phyloP scores from a whole-genome alignment of 2,113 vertebrate species.

The Lepus europaeus region DNA sequence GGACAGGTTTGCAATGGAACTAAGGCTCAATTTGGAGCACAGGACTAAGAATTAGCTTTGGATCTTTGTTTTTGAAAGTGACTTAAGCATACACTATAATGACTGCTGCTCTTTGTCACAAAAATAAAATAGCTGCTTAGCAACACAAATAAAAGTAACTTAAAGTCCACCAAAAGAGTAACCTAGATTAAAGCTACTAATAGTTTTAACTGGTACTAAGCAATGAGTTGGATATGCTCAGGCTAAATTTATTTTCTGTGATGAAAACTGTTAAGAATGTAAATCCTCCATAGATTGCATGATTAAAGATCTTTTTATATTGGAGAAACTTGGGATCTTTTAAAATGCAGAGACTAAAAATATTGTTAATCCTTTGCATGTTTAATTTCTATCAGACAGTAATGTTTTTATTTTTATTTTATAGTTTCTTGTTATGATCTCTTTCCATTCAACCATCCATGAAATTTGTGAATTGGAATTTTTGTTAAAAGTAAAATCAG shows the following conservation, averaged over 20 bases:
- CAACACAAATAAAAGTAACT: conserved; percentile 38
- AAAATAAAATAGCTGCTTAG: conserved; percentile 36
- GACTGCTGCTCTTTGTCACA: neutral
- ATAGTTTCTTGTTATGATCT: conserved; percentile 34
- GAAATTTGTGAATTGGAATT: conserved; percentile 38
- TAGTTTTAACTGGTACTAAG: conserved; percentile 70
- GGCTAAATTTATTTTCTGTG: conserved; percentile 74
- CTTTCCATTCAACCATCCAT: conserved; percentile 25
- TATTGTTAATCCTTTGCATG: conserved; percentile 53
- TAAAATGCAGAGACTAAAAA: conserved; percentile 25
- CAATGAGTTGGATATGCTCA: conserved; percentile 76
- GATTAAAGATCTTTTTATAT: conserved; percentile 57
- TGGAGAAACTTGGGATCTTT: conserved; percentile 52
- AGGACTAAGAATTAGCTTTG: conserved; percentile 26
- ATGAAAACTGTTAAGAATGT: conserved; percentile 76
- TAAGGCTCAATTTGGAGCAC: conserved; percentile 1
- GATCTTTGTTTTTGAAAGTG: conserved; percentile 40
- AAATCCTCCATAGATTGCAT: conserved; percentile 78
- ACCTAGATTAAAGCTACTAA: conserved; percentile 68
- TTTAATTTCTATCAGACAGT: conserved; percentile 41
- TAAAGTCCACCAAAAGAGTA: neutral
- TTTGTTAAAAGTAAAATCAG: neutral
- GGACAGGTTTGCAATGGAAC: neutral
- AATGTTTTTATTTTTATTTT: conserved; percentile 45
- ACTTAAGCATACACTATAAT: neutral